These are phyloP conservation scores for Metacarcinus magister DNA, from an alignment of 2,888 invertebrate species.

Conservation along the genomic window DNA sequence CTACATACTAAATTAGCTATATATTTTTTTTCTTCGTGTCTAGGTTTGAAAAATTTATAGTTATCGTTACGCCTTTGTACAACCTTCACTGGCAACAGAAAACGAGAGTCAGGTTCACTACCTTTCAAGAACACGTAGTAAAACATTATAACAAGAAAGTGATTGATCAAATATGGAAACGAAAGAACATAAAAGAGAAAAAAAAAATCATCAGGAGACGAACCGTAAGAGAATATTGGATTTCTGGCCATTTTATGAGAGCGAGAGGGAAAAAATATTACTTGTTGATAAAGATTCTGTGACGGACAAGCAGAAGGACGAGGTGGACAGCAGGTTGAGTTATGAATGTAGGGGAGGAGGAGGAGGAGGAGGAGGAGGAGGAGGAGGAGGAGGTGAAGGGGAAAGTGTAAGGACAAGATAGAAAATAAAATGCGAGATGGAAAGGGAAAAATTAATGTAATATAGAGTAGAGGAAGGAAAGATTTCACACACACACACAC, in stretches of 20 bases:
- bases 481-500: conserved; percentile 51
- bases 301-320: conserved; percentile 31
- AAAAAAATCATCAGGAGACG: not conserved
- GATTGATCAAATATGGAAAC: not conserved
- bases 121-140: not conserved
- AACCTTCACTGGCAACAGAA: too few species aligned
- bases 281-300: not conserved
- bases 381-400: not conserved
- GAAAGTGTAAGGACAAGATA: not conserved
- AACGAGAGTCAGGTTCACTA: not conserved
- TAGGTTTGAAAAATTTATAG: too few species aligned
- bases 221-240: not conserved
- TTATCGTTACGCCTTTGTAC: too few species aligned
- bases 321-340: conserved; percentile 39
- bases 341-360: not conserved
- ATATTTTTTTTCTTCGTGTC: too few species aligned
- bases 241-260: not conserved
- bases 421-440: too few species aligned
- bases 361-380: too few species aligned
- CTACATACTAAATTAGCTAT: not conserved
- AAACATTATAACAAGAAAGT: too few species aligned
- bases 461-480: too few species aligned
- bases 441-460: too few species aligned
- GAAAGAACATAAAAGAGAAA: not conserved
- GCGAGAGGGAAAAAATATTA: not conserved